A percentile compares a stretch with the other conserved stretches of the same genome.
Evolutionary conservation across 2,113 vertebrate species (phyloP).

Genomic region (Embiotoca jacksoni): DNA sequence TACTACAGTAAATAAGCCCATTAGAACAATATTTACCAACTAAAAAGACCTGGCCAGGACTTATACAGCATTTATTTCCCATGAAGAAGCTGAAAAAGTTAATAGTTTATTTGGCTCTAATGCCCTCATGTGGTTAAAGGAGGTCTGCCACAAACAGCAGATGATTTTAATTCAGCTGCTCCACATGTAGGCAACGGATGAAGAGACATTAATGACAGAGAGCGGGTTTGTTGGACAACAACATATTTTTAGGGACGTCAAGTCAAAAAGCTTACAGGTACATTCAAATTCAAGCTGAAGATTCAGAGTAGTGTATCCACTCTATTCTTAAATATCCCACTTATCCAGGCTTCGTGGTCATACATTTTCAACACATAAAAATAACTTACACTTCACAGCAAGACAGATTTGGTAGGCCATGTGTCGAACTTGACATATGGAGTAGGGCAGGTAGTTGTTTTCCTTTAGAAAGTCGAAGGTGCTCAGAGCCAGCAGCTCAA

Average conservation of each 20-base stretch:
- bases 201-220: too few relatives aligned
- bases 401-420: constrained; percentile 97
- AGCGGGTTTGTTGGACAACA: background rate
- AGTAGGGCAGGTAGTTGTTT: constrained; percentile 97
- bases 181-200: too few relatives aligned
- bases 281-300: too few relatives aligned
- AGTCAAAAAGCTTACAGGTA: too few relatives aligned
- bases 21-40: background rate
- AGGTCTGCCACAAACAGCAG: constrained; percentile 9
- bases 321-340: background rate
- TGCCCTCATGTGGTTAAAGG: constrained; percentile 42
- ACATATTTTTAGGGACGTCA: background rate
- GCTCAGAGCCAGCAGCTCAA: constrained; percentile 96
- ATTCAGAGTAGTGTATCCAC: too few relatives aligned
- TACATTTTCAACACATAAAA: background rate
- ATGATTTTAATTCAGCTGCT: background rate
- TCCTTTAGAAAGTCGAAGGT: constrained; percentile 99
- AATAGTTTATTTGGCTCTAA: background rate
- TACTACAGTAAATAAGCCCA: background rate
- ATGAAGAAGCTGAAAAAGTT: background rate
- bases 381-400: constrained; percentile 94
- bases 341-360: background rate
- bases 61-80: background rate
- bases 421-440: constrained; percentile 94
- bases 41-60: background rate